Evolutionary conservation across 2,797 vertebrate species (phyloP).

Genomic region (Gorsachius magnificus): DNA sequence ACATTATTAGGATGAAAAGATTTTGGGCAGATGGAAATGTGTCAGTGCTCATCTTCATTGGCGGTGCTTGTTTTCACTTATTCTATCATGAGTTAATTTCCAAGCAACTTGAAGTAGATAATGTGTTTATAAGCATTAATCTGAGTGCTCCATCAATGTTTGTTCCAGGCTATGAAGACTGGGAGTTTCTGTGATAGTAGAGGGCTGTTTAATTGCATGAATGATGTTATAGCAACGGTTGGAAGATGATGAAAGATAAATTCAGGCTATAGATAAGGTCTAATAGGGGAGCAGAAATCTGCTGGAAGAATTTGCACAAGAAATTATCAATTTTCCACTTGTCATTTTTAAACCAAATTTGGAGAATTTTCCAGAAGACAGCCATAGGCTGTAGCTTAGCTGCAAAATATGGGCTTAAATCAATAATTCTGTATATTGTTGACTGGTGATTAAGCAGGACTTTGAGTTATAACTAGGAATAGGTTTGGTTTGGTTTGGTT

Average conservation of each 20-base stretch:
- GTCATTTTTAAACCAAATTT: not conserved
- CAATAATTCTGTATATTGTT: not conserved
- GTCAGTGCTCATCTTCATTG: not conserved
- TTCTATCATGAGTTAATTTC: conserved; percentile 16
- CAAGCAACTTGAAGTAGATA: conserved; percentile 9
- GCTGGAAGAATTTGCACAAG: not conserved
- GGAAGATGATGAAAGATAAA: not conserved
- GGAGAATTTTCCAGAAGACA: not conserved
- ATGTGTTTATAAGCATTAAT: conserved; percentile 5
- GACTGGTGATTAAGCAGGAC: not conserved
- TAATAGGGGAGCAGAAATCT: not conserved
- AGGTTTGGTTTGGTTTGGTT: not conserved
- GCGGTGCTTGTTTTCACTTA: not conserved
- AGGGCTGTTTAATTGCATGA: not conserved
- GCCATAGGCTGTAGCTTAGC: not conserved
- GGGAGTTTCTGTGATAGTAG: not conserved
- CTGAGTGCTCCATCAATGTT: not conserved
- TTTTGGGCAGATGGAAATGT: conserved; percentile 8
- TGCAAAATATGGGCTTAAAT: not conserved
- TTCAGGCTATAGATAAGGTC: not conserved
- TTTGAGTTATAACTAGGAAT: not conserved
- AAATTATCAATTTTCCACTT: not conserved
- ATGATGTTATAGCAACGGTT: not conserved
- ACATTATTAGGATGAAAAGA: not conserved
- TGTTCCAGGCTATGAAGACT: not conserved